phyloP scores from a whole-genome alignment of 2,113 vertebrate genomes.

The Anser brachyrhynchus region DNA sequence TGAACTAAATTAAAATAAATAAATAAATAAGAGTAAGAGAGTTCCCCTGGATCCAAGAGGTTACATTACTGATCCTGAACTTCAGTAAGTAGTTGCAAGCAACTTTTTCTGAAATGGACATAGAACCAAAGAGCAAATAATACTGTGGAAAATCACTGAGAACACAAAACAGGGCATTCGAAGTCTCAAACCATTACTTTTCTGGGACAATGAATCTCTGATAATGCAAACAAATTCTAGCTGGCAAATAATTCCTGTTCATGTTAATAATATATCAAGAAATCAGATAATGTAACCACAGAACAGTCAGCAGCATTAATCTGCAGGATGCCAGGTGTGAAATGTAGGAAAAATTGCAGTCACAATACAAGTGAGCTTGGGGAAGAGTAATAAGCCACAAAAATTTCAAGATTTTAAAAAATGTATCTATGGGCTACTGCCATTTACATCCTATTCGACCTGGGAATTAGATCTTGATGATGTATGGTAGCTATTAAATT shows the following conservation, averaged over 20 bases:
- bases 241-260: slow-evolving; percentile 38
- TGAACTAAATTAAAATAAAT: background rate
- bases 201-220: slow-evolving; percentile 35
- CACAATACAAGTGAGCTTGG: background rate
- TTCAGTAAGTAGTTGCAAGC: background rate
- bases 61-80: background rate
- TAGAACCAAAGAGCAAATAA: background rate
- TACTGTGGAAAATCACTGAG: background rate
- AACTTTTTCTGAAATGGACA: background rate
- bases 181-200: background rate
- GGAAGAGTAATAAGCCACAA: slow-evolving; percentile 29
- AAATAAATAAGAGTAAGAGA: background rate
- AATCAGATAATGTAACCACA: slow-evolving; percentile 57
- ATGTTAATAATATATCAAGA: slow-evolving; percentile 55
- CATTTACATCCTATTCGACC: slow-evolving; percentile 63
- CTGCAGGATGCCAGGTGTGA: slow-evolving; percentile 35
- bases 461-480: slow-evolving; percentile 73
- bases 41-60: background rate
- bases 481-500: slow-evolving; percentile 70
- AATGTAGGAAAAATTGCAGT: slow-evolving; percentile 30
- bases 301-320: slow-evolving; percentile 39
- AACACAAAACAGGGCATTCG: background rate
- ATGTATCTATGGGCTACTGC: slow-evolving; percentile 22
- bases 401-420: slow-evolving; percentile 48
- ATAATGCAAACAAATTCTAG: slow-evolving; percentile 42